phyloP scores from a whole-genome alignment of 2,113 vertebrate species.

The Carassius gibelio region DNA sequence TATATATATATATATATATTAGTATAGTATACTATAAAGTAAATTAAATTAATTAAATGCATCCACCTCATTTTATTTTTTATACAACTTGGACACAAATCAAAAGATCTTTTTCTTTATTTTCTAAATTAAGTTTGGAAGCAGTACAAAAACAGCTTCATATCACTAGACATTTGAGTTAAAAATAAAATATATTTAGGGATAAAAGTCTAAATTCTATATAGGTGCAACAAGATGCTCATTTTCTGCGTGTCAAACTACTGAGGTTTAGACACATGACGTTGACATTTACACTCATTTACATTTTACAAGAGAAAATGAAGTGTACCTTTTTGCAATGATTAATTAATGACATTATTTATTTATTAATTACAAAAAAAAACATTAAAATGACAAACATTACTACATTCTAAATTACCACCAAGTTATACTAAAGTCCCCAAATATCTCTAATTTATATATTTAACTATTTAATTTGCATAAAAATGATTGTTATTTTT shows the following conservation, averaged over 20 bases:
- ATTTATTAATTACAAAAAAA: too few species aligned
- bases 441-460: not conserved
- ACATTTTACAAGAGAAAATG: not conserved
- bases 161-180: not conserved
- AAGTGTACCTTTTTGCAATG: not conserved
- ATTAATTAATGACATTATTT: too few species aligned
- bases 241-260: not conserved
- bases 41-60: not conserved
- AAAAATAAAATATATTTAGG: not conserved
- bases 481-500: too few species aligned
- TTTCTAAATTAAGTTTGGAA: not conserved
- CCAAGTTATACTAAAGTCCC: too few species aligned
- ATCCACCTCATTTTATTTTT: not conserved
- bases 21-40: too few species aligned
- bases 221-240: not conserved
- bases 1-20: too few species aligned
- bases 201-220: not conserved
- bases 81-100: not conserved
- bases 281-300: not conserved
- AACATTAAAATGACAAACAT: too few species aligned
- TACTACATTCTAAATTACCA: not conserved
- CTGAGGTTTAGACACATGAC: not conserved
- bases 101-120: not conserved
- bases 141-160: not conserved
- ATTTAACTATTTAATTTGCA: too few species aligned